Evolutionary conservation across 37 sponge, comb jelly and placozoan genomes (phyloP).

Genomic region (Amphimedon queenslandica): DNA sequence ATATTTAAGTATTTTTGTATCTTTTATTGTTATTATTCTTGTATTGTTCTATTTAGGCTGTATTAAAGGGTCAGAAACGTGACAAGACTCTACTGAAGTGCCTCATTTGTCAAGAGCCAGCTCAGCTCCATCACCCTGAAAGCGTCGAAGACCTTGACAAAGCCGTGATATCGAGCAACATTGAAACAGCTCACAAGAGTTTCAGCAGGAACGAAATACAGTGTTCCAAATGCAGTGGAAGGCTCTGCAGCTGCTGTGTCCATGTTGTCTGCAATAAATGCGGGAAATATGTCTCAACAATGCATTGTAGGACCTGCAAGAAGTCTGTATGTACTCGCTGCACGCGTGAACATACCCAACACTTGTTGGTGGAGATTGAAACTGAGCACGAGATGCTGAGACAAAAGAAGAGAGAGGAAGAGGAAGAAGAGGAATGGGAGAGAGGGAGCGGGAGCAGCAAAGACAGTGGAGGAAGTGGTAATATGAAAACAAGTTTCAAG

Average conservation of each 20-base stretch:
- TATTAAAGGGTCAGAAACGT: neutral
- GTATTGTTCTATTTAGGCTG: neutral
- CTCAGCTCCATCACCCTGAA: neutral
- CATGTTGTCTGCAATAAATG: slow-evolving; percentile 1
- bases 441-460: no score
- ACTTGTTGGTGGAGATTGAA: neutral
- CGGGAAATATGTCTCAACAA: neutral
- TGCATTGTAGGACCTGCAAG: neutral
- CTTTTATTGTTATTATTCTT: no score
- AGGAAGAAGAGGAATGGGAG: no score
- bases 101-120: neutral
- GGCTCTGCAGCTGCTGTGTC: neutral
- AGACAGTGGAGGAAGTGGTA: no score
- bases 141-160: neutral
- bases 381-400: neutral
- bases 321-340: neutral
- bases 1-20: no score
- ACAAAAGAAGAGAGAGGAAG: neutral
- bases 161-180: neutral
- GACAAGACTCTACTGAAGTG: neutral
- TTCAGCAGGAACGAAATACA: neutral
- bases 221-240: neutral
- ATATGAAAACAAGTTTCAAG: no score
- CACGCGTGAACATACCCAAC: neutral
- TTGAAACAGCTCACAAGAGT: neutral